These are phyloP conservation scores for Dryas iulia DNA, from an alignment of 1,140 invertebrate species.

Conservation along the genomic window DNA sequence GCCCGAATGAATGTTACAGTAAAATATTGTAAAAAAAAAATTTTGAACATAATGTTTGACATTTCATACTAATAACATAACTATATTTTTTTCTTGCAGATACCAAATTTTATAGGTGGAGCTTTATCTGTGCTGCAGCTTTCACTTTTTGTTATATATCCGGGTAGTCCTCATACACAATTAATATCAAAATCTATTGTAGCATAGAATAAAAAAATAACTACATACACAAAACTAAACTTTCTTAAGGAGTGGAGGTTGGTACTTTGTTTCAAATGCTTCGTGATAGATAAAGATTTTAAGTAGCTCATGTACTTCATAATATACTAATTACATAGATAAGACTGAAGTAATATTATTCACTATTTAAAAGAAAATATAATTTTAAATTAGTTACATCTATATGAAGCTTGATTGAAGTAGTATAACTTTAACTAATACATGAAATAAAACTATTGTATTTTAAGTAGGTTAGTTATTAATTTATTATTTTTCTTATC, in stretches of 20 bases:
- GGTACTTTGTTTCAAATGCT: background rate
- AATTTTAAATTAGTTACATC: too few relatives aligned
- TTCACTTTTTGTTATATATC: conserved; percentile 86
- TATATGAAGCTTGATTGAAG: too few relatives aligned
- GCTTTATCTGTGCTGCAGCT: conserved; percentile 85
- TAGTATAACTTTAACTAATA: too few relatives aligned
- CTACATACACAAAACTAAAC: background rate
- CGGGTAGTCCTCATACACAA: conserved; percentile 63
- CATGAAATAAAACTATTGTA: background rate
- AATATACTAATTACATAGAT: background rate
- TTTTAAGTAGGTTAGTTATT: background rate
- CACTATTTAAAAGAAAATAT: background rate
- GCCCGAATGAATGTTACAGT: too few relatives aligned
- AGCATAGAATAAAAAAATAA: conserved; percentile 36
- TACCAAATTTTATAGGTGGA: conserved; percentile 87
- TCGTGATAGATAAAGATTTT: background rate
- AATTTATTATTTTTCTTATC: background rate
- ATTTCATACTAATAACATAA: too few relatives aligned
- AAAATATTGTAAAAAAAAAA: background rate
- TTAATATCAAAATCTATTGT: conserved; percentile 43
- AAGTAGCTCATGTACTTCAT: too few relatives aligned
- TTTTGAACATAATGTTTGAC: background rate
- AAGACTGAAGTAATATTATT: background rate
- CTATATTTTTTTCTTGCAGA: conserved; percentile 73
- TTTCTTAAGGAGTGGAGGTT: background rate